Evolutionary conservation across 1,140 invertebrate genomes (phyloP), one percentile per base, ranked within the genome.

Genomic region (Drosophila novamexicana): DNA sequence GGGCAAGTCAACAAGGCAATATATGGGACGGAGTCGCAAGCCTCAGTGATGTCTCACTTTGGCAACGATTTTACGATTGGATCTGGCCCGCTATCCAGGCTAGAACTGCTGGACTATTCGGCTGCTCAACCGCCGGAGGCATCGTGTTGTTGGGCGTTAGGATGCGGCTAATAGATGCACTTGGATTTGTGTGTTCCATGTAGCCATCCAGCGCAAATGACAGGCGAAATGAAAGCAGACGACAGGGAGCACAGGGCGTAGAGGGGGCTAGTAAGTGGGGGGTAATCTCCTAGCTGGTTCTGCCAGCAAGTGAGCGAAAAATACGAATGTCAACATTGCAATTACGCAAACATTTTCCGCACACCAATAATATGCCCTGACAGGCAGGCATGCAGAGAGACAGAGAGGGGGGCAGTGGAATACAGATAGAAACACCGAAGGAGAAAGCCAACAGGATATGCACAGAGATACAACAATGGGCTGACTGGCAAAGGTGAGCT

Each of bases 321-420:
- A 91, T 91, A 81, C 82, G 88, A 91, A 88, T 91, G 88, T 91
- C 88, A 91, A 88, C 88, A 91, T 91, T 91, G 88, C 88, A 91
- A 91, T 91, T 91, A 91, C 88, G 88, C 88, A 82, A 91, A 81
- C 88, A 91, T 91, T 91, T 91, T 91, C 83, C 83, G 88, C 80
- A 91, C 88, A 91, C 88, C 88, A 91, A 91, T 91, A 91, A 91
- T 91, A 91, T 83, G 82, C 71, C 71, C 50, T 91, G 88, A 91
- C 88, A 91, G 73, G 57, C 72, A 50, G 72, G 81, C 70, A 67
- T 69, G 70, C 71, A 50, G 67, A 32, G 14, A 1, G 9, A 42
- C 9, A 53, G 52, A 56, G 47, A 32, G 7, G 14, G 34, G 14
- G 50, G 14, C 6, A 39, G 36, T 53, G 9, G 14, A n/a, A 53